phyloP scores from a whole-genome alignment of 2,888 invertebrate species.

The Chrysopilus asiliformis region DNA sequence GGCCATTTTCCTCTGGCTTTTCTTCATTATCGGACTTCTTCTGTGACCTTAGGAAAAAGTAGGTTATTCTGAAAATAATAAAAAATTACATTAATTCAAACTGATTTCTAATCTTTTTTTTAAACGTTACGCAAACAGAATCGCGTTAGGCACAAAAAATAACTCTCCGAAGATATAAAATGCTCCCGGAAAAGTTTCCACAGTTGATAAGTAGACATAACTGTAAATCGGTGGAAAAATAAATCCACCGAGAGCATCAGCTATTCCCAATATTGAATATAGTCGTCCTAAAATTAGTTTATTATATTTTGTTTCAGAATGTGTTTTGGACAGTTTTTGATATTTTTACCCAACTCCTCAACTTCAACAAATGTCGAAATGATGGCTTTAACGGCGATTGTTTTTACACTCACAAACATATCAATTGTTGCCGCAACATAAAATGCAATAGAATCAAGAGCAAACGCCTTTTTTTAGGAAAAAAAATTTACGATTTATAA shows the following conservation, averaged over 20 bases:
- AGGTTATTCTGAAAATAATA: neutral
- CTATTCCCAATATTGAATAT: slow-evolving; percentile 29
- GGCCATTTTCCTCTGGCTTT: neutral
- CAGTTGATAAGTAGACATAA: slow-evolving; percentile 25
- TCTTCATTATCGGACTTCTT: neutral
- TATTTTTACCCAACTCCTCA: slow-evolving; percentile 28
- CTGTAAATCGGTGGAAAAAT: slow-evolving; percentile 33
- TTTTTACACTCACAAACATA: slow-evolving; percentile 30
- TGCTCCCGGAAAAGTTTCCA: slow-evolving; percentile 32
- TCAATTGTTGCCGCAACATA: slow-evolving; percentile 30
- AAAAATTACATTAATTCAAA: neutral
- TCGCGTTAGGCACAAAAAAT: neutral
- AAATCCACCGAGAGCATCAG: slow-evolving; percentile 30
- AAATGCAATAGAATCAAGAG: slow-evolving; percentile 24
- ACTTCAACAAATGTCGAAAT: slow-evolving; percentile 31
- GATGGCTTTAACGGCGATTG: slow-evolving; percentile 33
- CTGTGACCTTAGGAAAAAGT: neutral
- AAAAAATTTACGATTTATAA: neutral
- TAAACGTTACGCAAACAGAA: neutral
- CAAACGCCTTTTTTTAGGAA: slow-evolving; percentile 22
- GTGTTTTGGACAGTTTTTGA: neutral
- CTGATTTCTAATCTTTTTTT: too few species aligned
- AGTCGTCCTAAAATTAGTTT: slow-evolving; percentile 12
- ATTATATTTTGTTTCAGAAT: neutral
- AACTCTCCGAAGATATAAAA: slow-evolving; percentile 30